Conservation (phyloP, 64 coral and sea anemone species). For the Montipora cactus region DNA sequence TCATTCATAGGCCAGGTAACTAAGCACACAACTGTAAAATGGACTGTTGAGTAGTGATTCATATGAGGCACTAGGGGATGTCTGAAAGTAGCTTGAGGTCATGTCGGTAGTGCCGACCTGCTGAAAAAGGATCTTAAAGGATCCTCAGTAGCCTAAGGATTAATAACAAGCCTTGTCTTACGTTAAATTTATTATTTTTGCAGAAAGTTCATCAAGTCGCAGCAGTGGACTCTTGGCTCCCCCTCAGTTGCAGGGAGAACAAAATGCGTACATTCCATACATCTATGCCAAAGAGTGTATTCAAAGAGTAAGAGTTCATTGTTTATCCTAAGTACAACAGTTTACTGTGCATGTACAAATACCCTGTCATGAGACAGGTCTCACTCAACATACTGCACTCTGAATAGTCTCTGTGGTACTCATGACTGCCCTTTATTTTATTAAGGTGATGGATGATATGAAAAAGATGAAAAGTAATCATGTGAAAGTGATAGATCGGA, state of each 20-base stretch:
- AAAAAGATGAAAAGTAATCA: slow-evolving; percentile 94
- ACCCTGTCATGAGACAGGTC: too few species aligned
- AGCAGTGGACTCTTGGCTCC: slow-evolving; percentile 85
- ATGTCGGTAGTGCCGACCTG: too few species aligned
- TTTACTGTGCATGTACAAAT: too few species aligned
- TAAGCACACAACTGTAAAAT: too few species aligned
- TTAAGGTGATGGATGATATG: slow-evolving; percentile 96
- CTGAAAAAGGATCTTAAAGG: too few species aligned
- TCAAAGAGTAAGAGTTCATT: slow-evolving; percentile 79
- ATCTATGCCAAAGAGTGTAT: slow-evolving; percentile 96
- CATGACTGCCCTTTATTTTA: neutral
- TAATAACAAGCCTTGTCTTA: neutral
- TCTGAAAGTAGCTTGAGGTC: too few species aligned
- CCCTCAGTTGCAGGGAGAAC: slow-evolving; percentile 87
- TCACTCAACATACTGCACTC: too few species aligned
- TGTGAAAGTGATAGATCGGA: slow-evolving; percentile 95
- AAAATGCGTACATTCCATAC: slow-evolving; percentile 96
- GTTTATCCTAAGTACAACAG: too few species aligned
- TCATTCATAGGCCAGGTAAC: too few species aligned
- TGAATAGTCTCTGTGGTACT: too few species aligned
- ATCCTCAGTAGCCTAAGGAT: neutral
- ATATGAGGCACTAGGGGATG: too few species aligned
- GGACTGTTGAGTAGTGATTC: too few species aligned
- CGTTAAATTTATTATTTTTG: slow-evolving; percentile 7
- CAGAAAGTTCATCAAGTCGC: slow-evolving; percentile 77